Conservation (phyloP, 2,113 vertebrate species). For the Cryptotis parvus region DNA sequence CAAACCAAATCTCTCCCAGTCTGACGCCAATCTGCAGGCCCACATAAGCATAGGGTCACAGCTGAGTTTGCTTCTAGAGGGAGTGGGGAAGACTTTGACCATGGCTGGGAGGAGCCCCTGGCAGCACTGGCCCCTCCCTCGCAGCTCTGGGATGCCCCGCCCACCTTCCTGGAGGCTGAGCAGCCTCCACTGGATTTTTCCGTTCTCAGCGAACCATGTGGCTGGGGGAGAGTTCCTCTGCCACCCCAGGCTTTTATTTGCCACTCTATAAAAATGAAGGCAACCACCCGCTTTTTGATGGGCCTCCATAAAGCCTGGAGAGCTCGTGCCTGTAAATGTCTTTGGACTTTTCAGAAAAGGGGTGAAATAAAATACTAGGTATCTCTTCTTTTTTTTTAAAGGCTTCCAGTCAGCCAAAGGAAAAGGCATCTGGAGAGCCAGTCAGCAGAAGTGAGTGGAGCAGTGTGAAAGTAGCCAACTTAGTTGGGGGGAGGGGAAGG, state of each 20-base stretch:
- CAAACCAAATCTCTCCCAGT: background rate
- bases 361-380: constrained; percentile 77
- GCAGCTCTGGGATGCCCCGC: too few species aligned
- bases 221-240: background rate
- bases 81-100: fast-evolving
- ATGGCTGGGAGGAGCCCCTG: fast-evolving
- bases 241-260: constrained; percentile 56
- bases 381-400: constrained; percentile 73
- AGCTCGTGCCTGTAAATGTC: constrained; percentile 30
- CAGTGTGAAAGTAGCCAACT: constrained; percentile 24
- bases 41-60: background rate
- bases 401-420: constrained; percentile 51
- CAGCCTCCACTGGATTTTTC: background rate
- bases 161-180: too few species aligned
- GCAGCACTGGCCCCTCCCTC: fast-evolving
- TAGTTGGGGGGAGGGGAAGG: background rate
- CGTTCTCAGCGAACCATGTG: constrained; percentile 5
- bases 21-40: background rate
- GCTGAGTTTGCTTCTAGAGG: background rate
- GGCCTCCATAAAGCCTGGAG: constrained; percentile 54
- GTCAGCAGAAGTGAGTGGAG: constrained; percentile 39
- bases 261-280: constrained; percentile 64
- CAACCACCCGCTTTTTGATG: constrained; percentile 68
- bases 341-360: constrained; percentile 58
- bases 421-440: constrained; percentile 64